These are phyloP conservation scores for Lycopodina hypogea DNA, from an alignment of 37 sponge, comb jelly and placozoan genomes.

Conservation along the genomic window DNA sequence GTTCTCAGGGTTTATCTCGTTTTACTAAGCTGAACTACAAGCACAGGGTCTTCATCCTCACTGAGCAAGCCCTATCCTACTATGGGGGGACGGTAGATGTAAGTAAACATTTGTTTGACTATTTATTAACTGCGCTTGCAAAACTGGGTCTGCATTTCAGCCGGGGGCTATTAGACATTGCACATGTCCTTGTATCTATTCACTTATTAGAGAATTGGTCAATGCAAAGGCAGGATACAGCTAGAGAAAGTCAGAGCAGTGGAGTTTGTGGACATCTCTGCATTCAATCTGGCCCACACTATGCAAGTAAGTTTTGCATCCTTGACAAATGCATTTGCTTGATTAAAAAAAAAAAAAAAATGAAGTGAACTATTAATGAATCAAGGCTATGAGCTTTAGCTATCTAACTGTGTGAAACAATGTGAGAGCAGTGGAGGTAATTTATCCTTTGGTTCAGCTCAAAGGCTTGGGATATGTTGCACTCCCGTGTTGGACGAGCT, in stretches of 20 bases:
- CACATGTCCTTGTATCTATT: background rate
- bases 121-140: no score
- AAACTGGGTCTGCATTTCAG: no score
- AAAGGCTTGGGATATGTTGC: no score
- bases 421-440: no score
- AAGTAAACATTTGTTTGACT: constrained; percentile 36
- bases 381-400: no score
- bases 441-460: no score
- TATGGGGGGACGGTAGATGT: constrained; percentile 72
- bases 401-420: no score
- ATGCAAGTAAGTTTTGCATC: constrained; percentile 59
- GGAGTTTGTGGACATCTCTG: constrained; percentile 71
- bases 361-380: no score
- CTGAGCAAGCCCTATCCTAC: constrained; percentile 60
- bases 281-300: constrained; percentile 65
- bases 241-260: constrained; percentile 58
- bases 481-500: no score
- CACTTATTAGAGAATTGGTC: constrained; percentile 43
- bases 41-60: constrained; percentile 83
- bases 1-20: constrained; percentile 60
- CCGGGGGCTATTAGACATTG: background rate
- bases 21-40: constrained; percentile 67
- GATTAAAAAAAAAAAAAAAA: no score
- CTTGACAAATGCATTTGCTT: background rate
- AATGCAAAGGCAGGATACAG: constrained; percentile 62